phyloP scores from a whole-genome alignment of 2,888 invertebrate genomes.

The Cheilosia impressa region DNA sequence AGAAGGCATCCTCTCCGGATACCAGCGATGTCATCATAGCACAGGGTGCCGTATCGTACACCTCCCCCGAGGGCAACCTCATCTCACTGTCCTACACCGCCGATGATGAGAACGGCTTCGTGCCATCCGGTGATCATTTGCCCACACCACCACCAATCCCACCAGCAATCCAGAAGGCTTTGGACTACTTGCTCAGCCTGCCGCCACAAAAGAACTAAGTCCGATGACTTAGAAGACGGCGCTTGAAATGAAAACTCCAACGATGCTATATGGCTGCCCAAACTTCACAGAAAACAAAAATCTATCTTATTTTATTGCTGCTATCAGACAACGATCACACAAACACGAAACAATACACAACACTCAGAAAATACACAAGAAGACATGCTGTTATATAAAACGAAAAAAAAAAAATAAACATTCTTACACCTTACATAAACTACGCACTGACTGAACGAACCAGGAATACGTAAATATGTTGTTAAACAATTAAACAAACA shows the following conservation, averaged over 20 bases:
- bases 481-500: constrained; percentile 50
- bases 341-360: constrained; percentile 51
- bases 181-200: constrained; percentile 88
- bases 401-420: constrained; percentile 35
- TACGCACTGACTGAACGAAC: constrained; percentile 79
- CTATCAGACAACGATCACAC: constrained; percentile 68
- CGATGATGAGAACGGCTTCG: constrained; percentile 89
- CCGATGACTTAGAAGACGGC: constrained; percentile 10
- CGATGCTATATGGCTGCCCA: constrained; percentile 63
- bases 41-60: constrained; percentile 88
- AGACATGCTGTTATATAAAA: constrained; percentile 49
- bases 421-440: constrained; percentile 46
- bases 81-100: constrained; percentile 89
- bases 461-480: constrained; percentile 77
- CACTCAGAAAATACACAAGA: constrained; percentile 41
- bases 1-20: constrained; percentile 89
- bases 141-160: constrained; percentile 91
- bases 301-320: constrained; percentile 57
- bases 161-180: constrained; percentile 89
- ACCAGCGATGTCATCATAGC: constrained; percentile 88
- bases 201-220: constrained; percentile 84
- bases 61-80: constrained; percentile 88
- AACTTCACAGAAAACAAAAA: constrained; percentile 24
- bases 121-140: constrained; percentile 87
- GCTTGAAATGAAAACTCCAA: neutral